Conservation (phyloP, 2,797 vertebrate genomes). For the Percopsis omiscomaycus region DNA sequence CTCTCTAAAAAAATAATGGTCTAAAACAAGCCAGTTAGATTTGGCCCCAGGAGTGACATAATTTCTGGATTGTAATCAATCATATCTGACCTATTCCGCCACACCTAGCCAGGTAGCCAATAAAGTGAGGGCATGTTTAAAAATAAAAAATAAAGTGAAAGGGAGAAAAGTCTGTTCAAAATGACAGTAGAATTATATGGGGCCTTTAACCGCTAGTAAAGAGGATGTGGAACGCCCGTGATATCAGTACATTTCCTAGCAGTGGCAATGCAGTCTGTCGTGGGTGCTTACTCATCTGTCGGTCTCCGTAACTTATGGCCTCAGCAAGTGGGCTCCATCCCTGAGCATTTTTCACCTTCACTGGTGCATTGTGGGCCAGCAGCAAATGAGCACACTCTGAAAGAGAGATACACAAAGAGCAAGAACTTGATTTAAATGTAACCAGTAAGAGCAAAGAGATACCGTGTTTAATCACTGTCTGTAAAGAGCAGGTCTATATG, state of each 20-base stretch:
- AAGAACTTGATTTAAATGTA: not conserved
- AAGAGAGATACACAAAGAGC: slow-evolving; percentile 48
- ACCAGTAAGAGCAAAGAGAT: not conserved
- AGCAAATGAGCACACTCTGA: slow-evolving; percentile 98
- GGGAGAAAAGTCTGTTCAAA: not conserved
- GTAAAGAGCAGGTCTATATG: too few relatives aligned
- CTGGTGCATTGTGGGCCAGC: slow-evolving; percentile 97
- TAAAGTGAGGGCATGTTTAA: not conserved
- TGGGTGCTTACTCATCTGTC: slow-evolving; percentile 94
- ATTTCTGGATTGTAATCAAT: too few relatives aligned
- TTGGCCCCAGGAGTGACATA: too few relatives aligned
- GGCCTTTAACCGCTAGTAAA: not conserved
- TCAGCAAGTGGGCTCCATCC: slow-evolving; percentile 99
- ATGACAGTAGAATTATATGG: too few relatives aligned
- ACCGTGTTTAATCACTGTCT: not conserved
- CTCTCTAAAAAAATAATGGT: too few relatives aligned
- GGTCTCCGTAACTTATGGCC: slow-evolving; percentile 98
- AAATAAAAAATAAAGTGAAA: too few relatives aligned
- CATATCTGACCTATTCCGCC: too few relatives aligned
- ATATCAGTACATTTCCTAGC: not conserved
- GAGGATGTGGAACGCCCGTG: not conserved
- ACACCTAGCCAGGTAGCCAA: not conserved
- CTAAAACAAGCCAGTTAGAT: too few relatives aligned
- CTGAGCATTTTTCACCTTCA: slow-evolving; percentile 99
- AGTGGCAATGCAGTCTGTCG: not conserved